Conservation (phyloP, 2,113 vertebrate species). For the Anas platyrhynchos region DNA sequence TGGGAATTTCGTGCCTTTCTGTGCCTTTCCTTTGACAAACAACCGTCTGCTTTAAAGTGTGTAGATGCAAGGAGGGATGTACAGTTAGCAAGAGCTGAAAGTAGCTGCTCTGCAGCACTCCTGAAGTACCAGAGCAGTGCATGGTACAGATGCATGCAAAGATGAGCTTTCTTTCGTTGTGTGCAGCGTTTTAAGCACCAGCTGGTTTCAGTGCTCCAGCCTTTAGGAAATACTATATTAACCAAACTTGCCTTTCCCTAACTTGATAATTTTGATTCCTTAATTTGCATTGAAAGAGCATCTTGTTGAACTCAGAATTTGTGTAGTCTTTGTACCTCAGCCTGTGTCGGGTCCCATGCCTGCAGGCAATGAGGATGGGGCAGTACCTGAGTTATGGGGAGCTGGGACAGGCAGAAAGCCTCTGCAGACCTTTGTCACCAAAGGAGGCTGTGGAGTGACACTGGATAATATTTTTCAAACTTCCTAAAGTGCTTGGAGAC, state of each 20-base stretch:
- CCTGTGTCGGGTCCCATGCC: accelerated
- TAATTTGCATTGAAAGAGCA: background rate
- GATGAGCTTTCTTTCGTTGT: background rate
- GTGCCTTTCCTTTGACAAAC: too few species aligned
- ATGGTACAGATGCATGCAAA: background rate
- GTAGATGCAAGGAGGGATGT: too few species aligned
- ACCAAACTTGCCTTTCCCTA: background rate
- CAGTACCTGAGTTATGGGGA: background rate
- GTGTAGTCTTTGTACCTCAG: background rate
- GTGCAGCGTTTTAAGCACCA: background rate
- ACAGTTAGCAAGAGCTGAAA: too few species aligned
- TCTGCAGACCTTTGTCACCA: background rate
- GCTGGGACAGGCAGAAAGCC: background rate
- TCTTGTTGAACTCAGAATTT: background rate
- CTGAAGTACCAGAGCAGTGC: too few species aligned
- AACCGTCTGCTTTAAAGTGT: too few species aligned
- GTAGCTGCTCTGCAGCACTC: too few species aligned
- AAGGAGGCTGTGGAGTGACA: background rate
- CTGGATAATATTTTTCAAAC: background rate
- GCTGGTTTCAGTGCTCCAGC: background rate
- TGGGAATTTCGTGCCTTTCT: background rate
- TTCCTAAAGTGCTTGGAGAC: background rate
- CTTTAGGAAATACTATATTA: background rate
- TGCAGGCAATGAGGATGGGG: background rate
- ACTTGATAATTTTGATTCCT: background rate